Evolutionary conservation across 2,113 vertebrate species (phyloP), one percentile per base, ranked within the genome.

Genomic region (Sprattus sprattus): DNA sequence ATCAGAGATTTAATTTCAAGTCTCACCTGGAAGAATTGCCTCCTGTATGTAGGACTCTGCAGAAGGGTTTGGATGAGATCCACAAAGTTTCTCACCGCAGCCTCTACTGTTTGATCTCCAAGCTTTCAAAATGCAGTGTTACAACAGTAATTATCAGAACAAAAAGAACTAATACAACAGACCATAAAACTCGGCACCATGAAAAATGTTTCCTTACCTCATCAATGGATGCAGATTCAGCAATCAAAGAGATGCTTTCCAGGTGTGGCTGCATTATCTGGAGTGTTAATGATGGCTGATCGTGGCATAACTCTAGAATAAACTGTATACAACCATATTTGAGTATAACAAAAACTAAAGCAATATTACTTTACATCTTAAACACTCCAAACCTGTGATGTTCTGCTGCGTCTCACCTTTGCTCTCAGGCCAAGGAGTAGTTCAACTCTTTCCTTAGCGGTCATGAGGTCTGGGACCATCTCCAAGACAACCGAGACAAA

Each of bases 231-330:
- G 25, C 71, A 13, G 13, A 39, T 78, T 78, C 13, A 15, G 71
- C 25, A 13, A 78, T 44, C 11, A 4, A 39, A 15, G 11, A 39
- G 28, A 78, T 11, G 39, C 32, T 78, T 11, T 78, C 71, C 71
- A 78, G 28, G 71, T 78, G 71, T 78, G 71, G 71, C 32, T 78
- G 28, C 11, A 78, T 78, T 15, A 39, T 32, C 11, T 78, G 71
- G 13, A 78, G 25, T 1, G 25, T 78, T 39, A 78, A 10, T 78
- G 71, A 78, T 44, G 71, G 71, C 11, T 32, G 25, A 78, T 39
- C 71, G 28, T 39, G 11, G 71, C 71, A 78, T 78, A 78, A 78
- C 13, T 78, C 71, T 78, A 78, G 13, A 78, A 78, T 32, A 78
- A 78, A 78, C 71, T 78, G 39, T 39, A 13, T 32, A 78, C 25